Base-by-base conservation (phyloP, 2,113 vertebrate genomes). In the Apaloderma vittatum region DNA sequence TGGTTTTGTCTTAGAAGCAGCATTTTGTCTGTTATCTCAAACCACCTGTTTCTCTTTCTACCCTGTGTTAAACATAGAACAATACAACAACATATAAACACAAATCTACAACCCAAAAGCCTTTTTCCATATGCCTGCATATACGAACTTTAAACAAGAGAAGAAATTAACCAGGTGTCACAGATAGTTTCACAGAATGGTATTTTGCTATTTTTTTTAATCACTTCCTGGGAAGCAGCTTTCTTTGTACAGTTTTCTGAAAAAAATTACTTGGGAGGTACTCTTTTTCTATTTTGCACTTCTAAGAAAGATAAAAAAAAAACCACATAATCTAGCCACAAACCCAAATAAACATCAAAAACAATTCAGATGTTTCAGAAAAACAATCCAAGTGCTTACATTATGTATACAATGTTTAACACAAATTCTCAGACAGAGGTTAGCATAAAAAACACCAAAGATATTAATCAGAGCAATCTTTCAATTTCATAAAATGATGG, bases 401-500 rank as follows among this genome's bases (percentile, higher is more conserved):
- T 32, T 43, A 5, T 29, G 52, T 15, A 63, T 6, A 15, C 21
- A 55, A 74, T 3, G 36, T 15, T 75, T 76, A 68, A 76, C 88
- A 77, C 18, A 5, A 55, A 67, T 92, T 82, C 78, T 77, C 55
- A 70, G 80, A 80, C 77, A 58, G n/a, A 86, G 77, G 21, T 94
- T 96, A 95, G 15, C 40, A 82, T 91, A 86, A 72, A 72, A 96
- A 88, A 22, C 75, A 94, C 45, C 68, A 55, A 61, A 96, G 82
- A 86, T 93, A 97, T 96, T 94, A 97, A 97, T 97, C 95, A 97
- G 51, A 97, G 91, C 40, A 93, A 88, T 87, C 86, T 55, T 97
- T 86, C 95, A 97, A 67, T 98, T 97, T 97, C 96, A 97, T 82
- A 97, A 97, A 96, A 98, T 51, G 97, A 98, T 98, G 94, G 95